Percentiles rank a stretch among this genome's conserved stretches.
phyloP scores from a whole-genome alignment of 1,140 invertebrate species.

The Danaus melanippus region DNA sequence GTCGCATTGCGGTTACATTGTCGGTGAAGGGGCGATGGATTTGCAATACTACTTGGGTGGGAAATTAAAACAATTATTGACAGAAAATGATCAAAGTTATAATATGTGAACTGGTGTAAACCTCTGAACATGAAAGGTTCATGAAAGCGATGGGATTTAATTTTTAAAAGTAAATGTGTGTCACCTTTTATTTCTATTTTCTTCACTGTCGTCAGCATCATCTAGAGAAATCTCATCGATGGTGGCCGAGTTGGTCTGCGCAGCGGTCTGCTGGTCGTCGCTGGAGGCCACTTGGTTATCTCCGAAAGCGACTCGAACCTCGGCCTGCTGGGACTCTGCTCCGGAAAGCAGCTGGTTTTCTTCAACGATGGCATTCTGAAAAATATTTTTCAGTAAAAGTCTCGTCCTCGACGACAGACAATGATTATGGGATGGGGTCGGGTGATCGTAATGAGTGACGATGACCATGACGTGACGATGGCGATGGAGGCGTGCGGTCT shows the following conservation, averaged over 20 bases:
- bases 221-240: constrained; percentile 76
- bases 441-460: constrained; percentile 47
- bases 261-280: constrained; percentile 71
- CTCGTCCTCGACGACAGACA: not conserved
- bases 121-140: no score
- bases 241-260: constrained; percentile 68
- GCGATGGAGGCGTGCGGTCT: constrained; percentile 59
- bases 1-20: constrained; percentile 6
- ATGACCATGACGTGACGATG: constrained; percentile 72
- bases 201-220: constrained; percentile 78
- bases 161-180: not conserved
- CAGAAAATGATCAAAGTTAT: no score
- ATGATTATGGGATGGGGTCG: constrained; percentile 63
- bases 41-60: not conserved
- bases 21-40: constrained; percentile 9
- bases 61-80: no score
- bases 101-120: no score
- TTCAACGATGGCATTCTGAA: constrained; percentile 66
- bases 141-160: no score
- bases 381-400: constrained; percentile 15
- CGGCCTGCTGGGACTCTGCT: constrained; percentile 76
- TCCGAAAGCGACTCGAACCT: constrained; percentile 76
- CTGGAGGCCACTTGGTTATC: constrained; percentile 67
- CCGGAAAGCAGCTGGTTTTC: constrained; percentile 68
- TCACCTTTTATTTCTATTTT: constrained; percentile 83